Evolutionary conservation across 2,113 vertebrate species (phyloP).

Genomic region (Hippolais icterina): DNA sequence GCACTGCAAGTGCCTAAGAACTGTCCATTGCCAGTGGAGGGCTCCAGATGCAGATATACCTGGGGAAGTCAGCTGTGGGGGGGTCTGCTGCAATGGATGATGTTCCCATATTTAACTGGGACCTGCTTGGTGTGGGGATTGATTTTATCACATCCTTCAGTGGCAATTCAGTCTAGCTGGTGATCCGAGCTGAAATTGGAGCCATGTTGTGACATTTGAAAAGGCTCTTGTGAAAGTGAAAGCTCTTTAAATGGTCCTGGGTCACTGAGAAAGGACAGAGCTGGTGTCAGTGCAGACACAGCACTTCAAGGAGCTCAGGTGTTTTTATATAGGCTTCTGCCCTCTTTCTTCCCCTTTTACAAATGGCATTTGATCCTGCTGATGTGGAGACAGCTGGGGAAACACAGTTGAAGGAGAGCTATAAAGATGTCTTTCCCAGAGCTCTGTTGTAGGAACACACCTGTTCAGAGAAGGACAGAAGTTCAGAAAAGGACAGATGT

Average conservation of each 20-base stretch:
- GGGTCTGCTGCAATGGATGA: background rate
- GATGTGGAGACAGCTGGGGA: background rate
- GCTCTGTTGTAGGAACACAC: background rate
- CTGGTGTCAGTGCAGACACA: accelerated
- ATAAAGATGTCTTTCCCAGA: background rate
- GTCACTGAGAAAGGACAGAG: background rate
- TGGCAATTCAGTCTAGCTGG: background rate
- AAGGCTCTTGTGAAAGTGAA: background rate
- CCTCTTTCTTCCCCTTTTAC: background rate
- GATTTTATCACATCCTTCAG: background rate
- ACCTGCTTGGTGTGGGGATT: background rate
- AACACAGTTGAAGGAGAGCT: background rate
- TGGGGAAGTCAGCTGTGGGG: accelerated
- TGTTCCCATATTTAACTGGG: background rate
- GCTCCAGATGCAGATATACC: accelerated
- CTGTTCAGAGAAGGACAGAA: background rate
- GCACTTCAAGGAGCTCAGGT: background rate
- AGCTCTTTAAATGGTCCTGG: background rate
- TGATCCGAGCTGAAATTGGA: background rate
- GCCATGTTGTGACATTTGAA: background rate
- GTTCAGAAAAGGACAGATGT: background rate
- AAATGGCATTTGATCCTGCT: background rate
- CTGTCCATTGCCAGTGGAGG: background rate
- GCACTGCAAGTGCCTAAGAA: background rate
- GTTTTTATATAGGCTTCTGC: background rate